Conservation (phyloP, 1,140 invertebrate species). For the Drosophila rufa region DNA sequence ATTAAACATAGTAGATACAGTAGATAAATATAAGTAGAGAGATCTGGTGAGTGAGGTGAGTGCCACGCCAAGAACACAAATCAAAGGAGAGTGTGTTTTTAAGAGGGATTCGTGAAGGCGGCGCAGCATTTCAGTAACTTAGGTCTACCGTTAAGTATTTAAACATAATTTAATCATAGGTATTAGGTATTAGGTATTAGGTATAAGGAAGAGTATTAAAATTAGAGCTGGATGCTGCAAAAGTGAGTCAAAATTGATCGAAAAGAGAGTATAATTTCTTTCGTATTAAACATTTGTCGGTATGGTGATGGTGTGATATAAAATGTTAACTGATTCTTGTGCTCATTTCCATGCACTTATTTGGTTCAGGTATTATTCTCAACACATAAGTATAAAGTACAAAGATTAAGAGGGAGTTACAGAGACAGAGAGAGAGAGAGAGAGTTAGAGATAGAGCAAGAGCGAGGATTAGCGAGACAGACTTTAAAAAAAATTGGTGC, state of each 20-base stretch:
- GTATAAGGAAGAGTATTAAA: slow-evolving; percentile 59
- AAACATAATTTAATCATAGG: slow-evolving; percentile 51
- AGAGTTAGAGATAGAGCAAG: slow-evolving; percentile 45
- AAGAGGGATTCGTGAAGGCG: slow-evolving; percentile 44
- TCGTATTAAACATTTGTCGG: slow-evolving; percentile 32
- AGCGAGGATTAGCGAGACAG: slow-evolving; percentile 54
- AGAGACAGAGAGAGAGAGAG: slow-evolving; percentile 54
- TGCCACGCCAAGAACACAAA: slow-evolving; percentile 69
- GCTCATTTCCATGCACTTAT: slow-evolving; percentile 74
- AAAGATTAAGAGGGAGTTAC: slow-evolving; percentile 62
- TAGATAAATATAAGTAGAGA: slow-evolving; percentile 32
- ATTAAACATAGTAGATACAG: slow-evolving; percentile 5
- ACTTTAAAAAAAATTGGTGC: slow-evolving; percentile 56
- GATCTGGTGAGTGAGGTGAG: slow-evolving; percentile 47
- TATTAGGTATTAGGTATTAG: background rate
- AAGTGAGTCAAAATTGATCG: slow-evolving; percentile 64
- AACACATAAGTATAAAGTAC: slow-evolving; percentile 66
- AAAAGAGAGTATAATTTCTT: slow-evolving; percentile 42
- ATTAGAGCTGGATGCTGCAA: slow-evolving; percentile 66
- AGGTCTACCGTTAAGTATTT: slow-evolving; percentile 59
- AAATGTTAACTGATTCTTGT: slow-evolving; percentile 60
- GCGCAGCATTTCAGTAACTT: slow-evolving; percentile 67
- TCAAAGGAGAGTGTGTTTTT: slow-evolving; percentile 41
- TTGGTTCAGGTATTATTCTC: slow-evolving; percentile 43
- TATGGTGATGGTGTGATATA: slow-evolving; percentile 51